Conservation (phyloP, 1,140 invertebrate genomes). For the Drosophila biarmipes region DNA sequence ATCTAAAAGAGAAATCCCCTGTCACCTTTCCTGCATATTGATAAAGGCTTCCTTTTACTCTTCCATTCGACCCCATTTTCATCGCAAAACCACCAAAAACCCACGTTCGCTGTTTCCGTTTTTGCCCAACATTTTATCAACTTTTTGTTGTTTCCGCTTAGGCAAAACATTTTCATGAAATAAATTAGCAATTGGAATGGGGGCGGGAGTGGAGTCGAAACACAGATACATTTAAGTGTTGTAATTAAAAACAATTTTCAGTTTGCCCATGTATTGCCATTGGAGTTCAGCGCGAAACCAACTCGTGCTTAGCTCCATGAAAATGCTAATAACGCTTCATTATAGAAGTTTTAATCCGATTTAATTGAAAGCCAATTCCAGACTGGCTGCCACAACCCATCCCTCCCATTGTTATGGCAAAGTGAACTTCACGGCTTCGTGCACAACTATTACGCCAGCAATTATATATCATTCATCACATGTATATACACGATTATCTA, state of each 20-base stretch:
- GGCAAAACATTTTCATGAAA: constrained; percentile 47
- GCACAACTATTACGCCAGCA: constrained; percentile 68
- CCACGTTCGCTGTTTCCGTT: constrained; percentile 31
- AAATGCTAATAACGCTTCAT: constrained; percentile 62
- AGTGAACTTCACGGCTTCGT: constrained; percentile 68
- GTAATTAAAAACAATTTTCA: constrained; percentile 46
- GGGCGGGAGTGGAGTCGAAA: not conserved
- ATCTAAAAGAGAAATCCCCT: not conserved
- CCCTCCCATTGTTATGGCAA: constrained; percentile 57
- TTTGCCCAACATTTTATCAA: constrained; percentile 34
- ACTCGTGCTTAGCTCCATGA: constrained; percentile 27
- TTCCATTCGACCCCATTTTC: not conserved
- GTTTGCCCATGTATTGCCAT: constrained; percentile 19
- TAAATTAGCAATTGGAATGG: constrained; percentile 33
- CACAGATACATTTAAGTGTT: constrained; percentile 26
- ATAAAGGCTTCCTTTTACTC: no score
- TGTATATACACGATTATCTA: constrained; percentile 22
- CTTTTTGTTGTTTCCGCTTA: constrained; percentile 43
- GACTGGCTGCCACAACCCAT: constrained; percentile 4
- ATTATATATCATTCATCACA: constrained; percentile 45
- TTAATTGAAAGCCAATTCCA: constrained; percentile 70
- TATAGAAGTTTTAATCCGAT: constrained; percentile 59
- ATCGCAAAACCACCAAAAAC: constrained; percentile 6
- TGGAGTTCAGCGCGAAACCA: constrained; percentile 8
- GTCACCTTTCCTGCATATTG: not conserved